Conservation (phyloP, 2,113 vertebrate species). For the Empidonax alnorum region DNA sequence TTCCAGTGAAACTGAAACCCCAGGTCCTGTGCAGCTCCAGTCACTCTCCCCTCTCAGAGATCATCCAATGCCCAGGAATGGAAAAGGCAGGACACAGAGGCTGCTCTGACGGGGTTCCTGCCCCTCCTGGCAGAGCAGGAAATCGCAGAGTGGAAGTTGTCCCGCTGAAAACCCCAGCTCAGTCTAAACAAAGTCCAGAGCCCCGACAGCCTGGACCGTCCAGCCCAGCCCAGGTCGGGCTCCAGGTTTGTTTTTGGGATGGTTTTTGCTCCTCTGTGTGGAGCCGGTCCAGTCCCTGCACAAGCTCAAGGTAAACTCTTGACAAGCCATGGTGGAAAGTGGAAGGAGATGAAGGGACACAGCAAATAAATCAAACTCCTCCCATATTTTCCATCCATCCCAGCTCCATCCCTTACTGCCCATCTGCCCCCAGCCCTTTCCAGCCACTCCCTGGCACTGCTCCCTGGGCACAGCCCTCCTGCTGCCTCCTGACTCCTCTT, state of each 20-base stretch:
- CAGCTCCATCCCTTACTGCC: background rate
- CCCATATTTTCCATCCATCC: background rate
- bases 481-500: background rate
- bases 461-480: background rate
- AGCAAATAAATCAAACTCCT: background rate
- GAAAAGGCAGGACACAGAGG: background rate
- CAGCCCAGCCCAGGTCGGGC: background rate
- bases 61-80: background rate
- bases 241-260: background rate
- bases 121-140: background rate
- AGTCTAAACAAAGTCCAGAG: background rate
- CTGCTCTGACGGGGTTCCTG: background rate
- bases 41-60: background rate
- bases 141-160: background rate
- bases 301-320: background rate
- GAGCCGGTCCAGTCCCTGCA: background rate
- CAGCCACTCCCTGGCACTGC: background rate
- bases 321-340: background rate
- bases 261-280: background rate
- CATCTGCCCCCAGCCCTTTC: background rate
- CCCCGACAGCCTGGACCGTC: accelerated
- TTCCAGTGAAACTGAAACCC: background rate
- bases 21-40: background rate
- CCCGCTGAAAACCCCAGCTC: background rate
- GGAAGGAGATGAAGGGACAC: background rate